Conservation (phyloP, 2,888 invertebrate genomes). For the Ametastegia equiseti region DNA sequence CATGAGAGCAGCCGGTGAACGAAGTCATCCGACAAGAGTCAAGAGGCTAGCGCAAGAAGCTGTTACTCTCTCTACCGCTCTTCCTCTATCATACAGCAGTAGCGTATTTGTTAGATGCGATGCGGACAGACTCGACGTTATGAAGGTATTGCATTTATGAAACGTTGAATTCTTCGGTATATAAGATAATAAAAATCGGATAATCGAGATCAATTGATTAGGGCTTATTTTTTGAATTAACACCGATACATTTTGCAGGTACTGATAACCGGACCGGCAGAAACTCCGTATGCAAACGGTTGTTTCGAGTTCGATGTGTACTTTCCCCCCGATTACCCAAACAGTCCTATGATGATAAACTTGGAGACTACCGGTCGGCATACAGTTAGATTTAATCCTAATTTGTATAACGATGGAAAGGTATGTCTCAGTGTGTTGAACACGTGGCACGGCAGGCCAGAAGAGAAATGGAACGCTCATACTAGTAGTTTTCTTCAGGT, state of each 20-base stretch:
- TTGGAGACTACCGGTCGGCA: slow-evolving; percentile 93
- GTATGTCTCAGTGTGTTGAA: slow-evolving; percentile 96
- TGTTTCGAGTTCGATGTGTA: slow-evolving; percentile 95
- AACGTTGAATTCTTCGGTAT: neutral
- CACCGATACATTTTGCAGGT: slow-evolving; percentile 78
- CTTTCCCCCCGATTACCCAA: slow-evolving; percentile 90
- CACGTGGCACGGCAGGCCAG: slow-evolving; percentile 97
- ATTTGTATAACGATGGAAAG: slow-evolving; percentile 96
- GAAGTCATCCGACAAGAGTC: slow-evolving; percentile 91
- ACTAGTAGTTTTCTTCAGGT: slow-evolving; percentile 94
- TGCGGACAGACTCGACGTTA: slow-evolving; percentile 94
- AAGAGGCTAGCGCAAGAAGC: slow-evolving; percentile 97
- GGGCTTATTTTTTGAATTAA: neutral
- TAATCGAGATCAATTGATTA: neutral
- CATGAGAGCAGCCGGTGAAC: slow-evolving; percentile 90
- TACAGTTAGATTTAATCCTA: slow-evolving; percentile 94
- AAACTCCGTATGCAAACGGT: slow-evolving; percentile 95
- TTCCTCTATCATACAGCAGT: slow-evolving; percentile 95
- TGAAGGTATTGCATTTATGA: slow-evolving; percentile 84
- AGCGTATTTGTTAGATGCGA: slow-evolving; percentile 97
- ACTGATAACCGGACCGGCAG: slow-evolving; percentile 93
- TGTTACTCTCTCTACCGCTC: slow-evolving; percentile 93
- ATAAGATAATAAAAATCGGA: neutral
- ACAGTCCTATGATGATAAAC: slow-evolving; percentile 93
- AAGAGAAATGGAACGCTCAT: slow-evolving; percentile 98